Base-by-base conservation (phyloP, 2,888 invertebrate species). In the Trypoxylon attenuatum region DNA sequence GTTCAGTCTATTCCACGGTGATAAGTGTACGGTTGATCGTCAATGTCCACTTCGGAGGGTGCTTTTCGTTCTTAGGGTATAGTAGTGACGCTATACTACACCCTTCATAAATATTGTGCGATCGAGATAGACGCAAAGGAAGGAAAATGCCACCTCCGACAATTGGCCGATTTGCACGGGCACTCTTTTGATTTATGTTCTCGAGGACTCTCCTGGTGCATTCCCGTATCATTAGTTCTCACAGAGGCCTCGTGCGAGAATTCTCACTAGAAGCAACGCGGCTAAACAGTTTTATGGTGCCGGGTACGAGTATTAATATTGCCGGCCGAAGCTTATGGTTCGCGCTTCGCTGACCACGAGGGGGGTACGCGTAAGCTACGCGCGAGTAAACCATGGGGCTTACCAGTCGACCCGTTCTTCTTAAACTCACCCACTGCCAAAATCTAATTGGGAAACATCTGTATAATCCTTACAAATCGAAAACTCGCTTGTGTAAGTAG, bases 131-230 rank as follows among this genome's bases (percentile, higher is more conserved):
- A n/a, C n/a, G n/a, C n/a, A n/a, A n/a, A n/a, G n/a, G n/a, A n/a
- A n/a, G n/a, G n/a, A n/a, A n/a, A n/a, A n/a, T n/a, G n/a, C n/a
- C n/a, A n/a, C n/a, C n/a, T n/a, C n/a, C 23, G 27, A 33, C 16
- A 22, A 25, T 29, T 16, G 29, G 18, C 15, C 41, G 25, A 39
- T 59, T 42, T 49, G 45, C 38, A 42, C 49, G 69, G 56, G 69
- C 64, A 77, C 80, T 79, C 79, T 79, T 79, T 80, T 83, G 82
- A 83, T 82, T 80, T 80, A 84, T 83, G 67, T 71, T 45, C 41
- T 18, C 19, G 33, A 65, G 52, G 33, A 54, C 43, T n/a, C n/a
- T n/a, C n/a, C 16, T 50, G 62, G 64, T 47, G 53, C 41, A 57
- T 49, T 33, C 52, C 45, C 46, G 59, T 60, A 41, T 43, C 68